A percentile compares a stretch with the other conserved stretches of the same genome.
Evolutionary conservation across 2,113 vertebrate genomes (phyloP).

Genomic region (Tachycineta bicolor): DNA sequence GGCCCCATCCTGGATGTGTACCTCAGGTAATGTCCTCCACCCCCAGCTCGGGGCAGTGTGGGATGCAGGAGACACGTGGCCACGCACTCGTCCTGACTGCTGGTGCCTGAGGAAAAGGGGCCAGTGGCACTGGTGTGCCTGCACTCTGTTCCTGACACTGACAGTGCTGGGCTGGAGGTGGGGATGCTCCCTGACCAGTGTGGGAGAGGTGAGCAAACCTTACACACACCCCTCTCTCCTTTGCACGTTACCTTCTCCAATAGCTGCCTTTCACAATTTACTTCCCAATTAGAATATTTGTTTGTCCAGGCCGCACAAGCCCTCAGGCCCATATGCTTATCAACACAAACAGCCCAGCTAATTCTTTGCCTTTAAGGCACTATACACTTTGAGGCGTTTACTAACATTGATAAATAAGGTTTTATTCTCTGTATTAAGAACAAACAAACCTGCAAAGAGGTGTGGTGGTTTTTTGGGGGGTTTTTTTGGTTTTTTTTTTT

Average conservation of each 20-base stretch:
- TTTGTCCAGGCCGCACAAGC: background rate
- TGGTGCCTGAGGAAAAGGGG: accelerated
- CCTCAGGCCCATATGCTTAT: background rate
- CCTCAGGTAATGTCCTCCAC: accelerated
- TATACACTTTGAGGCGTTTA: background rate
- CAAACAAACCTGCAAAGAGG: background rate
- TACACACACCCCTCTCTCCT: background rate
- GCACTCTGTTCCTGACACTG: background rate
- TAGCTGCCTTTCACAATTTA: background rate
- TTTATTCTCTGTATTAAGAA: background rate
- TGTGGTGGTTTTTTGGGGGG: too few species aligned
- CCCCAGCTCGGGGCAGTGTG: background rate
- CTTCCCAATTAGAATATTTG: background rate
- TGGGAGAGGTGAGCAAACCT: background rate
- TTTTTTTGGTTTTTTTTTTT: background rate
- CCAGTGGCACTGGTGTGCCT: background rate
- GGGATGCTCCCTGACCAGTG: background rate
- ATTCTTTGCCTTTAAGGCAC: background rate
- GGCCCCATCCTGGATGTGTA: background rate
- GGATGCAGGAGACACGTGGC: accelerated
- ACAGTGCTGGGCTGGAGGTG: background rate
- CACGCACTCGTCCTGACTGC: background rate
- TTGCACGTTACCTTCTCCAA: background rate
- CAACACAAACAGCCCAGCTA: background rate
- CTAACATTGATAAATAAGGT: background rate